Evolutionary conservation across 1,140 invertebrate species (phyloP).

Genomic region (Zaprionus davidi): DNA sequence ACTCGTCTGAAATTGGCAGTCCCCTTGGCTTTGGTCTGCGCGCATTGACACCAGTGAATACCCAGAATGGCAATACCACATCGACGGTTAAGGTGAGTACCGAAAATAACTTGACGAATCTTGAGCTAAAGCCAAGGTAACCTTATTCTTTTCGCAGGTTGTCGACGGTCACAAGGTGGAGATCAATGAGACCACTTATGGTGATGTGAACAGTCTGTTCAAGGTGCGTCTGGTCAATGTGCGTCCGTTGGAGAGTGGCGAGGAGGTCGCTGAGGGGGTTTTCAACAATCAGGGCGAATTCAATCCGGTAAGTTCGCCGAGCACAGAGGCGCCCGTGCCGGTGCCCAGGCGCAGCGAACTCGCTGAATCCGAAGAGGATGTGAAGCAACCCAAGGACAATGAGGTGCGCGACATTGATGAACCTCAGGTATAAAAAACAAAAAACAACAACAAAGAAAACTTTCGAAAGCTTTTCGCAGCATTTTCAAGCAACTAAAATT

Average conservation of each 20-base stretch:
- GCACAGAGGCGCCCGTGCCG: slow-evolving; percentile 48
- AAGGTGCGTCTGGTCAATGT: slow-evolving; percentile 80
- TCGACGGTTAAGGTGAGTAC: slow-evolving; percentile 75
- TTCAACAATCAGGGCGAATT: slow-evolving; percentile 33
- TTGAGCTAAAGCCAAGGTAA: background rate
- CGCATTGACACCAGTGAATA: slow-evolving; percentile 34
- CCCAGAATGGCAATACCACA: slow-evolving; percentile 69
- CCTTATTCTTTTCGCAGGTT: slow-evolving; percentile 43
- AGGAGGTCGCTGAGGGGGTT: slow-evolving; percentile 64
- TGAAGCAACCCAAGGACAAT: slow-evolving; percentile 60
- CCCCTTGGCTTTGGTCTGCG: slow-evolving; percentile 45
- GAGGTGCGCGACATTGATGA: slow-evolving; percentile 70
- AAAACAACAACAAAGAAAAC: slow-evolving; percentile 4
- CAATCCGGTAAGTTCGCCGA: slow-evolving; percentile 29
- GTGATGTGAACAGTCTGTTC: slow-evolving; percentile 67
- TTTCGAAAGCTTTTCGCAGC: background rate
- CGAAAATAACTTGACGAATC: background rate
- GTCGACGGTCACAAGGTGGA: slow-evolving; percentile 80
- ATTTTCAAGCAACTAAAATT: slow-evolving; percentile 22
- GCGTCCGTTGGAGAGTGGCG: slow-evolving; percentile 74
- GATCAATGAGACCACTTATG: slow-evolving; percentile 80
- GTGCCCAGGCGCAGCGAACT: slow-evolving; percentile 31
- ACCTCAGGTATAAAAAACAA: slow-evolving; percentile 62
- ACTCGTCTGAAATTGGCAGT: slow-evolving; percentile 30
- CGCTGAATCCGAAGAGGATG: slow-evolving; percentile 58